A percentile compares a stretch with the other conserved stretches of the same genome.
Conservation (phyloP, 1,140 invertebrate species). For the Drosophila seguyi region DNA sequence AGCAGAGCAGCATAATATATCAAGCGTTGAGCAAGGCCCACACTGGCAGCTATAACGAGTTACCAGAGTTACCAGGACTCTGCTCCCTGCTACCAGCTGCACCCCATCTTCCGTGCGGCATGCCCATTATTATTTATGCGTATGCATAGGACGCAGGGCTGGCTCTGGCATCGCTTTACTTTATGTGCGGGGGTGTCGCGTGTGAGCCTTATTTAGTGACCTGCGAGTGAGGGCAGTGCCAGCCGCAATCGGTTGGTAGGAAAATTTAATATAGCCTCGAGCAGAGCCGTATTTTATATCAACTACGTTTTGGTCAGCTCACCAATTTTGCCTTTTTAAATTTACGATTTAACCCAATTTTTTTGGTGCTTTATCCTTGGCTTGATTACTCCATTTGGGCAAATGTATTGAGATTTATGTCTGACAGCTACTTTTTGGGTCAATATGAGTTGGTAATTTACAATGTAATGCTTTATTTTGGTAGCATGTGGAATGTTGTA, state of each 20-base stretch:
- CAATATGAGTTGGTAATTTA: slow-evolving; percentile 1
- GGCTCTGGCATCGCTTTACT: slow-evolving; percentile 15
- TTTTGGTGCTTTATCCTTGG: neutral
- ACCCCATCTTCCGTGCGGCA: slow-evolving; percentile 39
- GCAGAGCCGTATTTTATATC: slow-evolving; percentile 25
- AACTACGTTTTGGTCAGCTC: slow-evolving; percentile 6
- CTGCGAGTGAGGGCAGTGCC: slow-evolving; percentile 28
- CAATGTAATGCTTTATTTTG: neutral
- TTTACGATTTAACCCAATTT: slow-evolving; percentile 20
- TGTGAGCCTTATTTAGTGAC: slow-evolving; percentile 42
- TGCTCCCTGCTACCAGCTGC: neutral
- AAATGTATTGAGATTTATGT: slow-evolving; percentile 19
- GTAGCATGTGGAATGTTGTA: neutral
- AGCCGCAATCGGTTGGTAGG: slow-evolving; percentile 10
- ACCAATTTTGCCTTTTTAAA: slow-evolving; percentile 15
- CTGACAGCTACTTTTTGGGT: neutral
- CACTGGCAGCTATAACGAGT: slow-evolving; percentile 25
- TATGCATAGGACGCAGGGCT: slow-evolving; percentile 56
- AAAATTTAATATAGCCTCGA: slow-evolving; percentile 30
- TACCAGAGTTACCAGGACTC: slow-evolving; percentile 4
- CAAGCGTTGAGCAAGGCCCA: slow-evolving; percentile 36
- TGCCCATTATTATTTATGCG: slow-evolving; percentile 77
- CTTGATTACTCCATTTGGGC: slow-evolving; percentile 6
- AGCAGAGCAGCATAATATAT: slow-evolving; percentile 54
- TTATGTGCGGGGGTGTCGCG: slow-evolving; percentile 25